Evolutionary conservation across 1,140 invertebrate species (phyloP), one percentile per base, ranked within the genome.

Genomic region (Brachionus angularis): DNA sequence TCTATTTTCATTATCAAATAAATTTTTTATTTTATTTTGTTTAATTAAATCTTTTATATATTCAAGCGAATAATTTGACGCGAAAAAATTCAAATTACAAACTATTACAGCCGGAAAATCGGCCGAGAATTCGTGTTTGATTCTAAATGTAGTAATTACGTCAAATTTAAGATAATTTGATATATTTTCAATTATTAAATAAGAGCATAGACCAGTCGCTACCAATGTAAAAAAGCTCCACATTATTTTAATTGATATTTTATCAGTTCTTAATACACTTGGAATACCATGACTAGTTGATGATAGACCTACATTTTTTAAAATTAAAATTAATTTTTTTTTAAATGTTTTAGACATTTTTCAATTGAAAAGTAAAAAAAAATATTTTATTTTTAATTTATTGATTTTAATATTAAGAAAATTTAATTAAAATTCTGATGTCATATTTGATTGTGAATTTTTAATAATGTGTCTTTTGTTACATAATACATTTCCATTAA

Each of bases 231-330:
- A 52, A 52, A 52, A 8, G 5, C 25, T 29, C 55, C 55, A 61
- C 21, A 61, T 39, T 36, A 61, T n/a, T 61, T 61, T 61, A 14
- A 61, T 34, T 18, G 39, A 36, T 8, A 39, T 14, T n/a, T 61
- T 61, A 14, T 25, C 34, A 14, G 55, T 16, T 61, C 18, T 36
- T 12, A 61, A 4, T 16, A 61, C 34, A 33, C 34, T 61, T 21
- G 55, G 55, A 21, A 61, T n/a, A 14, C 55, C 55, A 61, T 61
- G 55, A 18, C 49, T 52, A 16, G 49, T 52, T 12, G 49, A 52
- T 27, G 49, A 52, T n/a, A 52, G 49, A 10, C 27, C 1, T 21
- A 52, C 49, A 10, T 52, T 29, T n/a, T n/a, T n/a, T n/a, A n/a
- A n/a, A n/a, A n/a, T n/a, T n/a, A n/a, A n/a, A n/a, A n/a, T n/a